These are phyloP conservation scores for Aurelia sp. DNA, from an alignment of 30 jellyfish, hydroid and myxozoan species.

Conservation along the genomic window DNA sequence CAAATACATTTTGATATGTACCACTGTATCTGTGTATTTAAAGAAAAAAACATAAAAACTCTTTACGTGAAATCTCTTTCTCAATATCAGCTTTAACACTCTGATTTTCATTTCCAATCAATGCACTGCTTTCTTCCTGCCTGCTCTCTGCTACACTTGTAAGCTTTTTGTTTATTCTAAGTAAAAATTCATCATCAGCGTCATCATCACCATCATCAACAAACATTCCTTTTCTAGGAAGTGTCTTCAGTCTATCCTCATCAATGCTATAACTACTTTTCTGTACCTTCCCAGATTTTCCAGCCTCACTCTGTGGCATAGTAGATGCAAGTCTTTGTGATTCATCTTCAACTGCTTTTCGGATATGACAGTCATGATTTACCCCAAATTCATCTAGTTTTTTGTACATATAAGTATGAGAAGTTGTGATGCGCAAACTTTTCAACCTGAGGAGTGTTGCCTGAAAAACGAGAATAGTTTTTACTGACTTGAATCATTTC, in stretches of 20 bases:
- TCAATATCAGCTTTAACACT: neutral
- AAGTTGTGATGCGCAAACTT: constrained; percentile 6
- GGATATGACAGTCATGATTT: neutral
- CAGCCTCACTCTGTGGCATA: constrained; percentile 7
- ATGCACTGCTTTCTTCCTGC: constrained; percentile 5
- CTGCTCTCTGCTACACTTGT: neutral
- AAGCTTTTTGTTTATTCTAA: neutral
- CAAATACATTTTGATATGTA: neutral
- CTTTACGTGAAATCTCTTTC: constrained; percentile 3
- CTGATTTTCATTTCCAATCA: constrained; percentile 9
- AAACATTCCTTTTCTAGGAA: neutral
- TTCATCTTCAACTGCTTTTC: neutral
- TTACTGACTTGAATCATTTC: neutral
- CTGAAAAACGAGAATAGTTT: neutral
- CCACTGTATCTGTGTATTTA: neutral
- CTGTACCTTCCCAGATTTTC: neutral
- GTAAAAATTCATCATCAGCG: constrained; percentile 1
- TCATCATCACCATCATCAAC: neutral
- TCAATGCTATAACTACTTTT: neutral
- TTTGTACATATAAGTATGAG: neutral
- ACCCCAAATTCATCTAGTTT: neutral
- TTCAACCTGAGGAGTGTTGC: constrained; percentile 9
- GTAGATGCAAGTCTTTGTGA: constrained; percentile 6
- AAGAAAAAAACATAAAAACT: neutral
- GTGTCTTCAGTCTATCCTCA: neutral